Percentiles rank a stretch among this genome's conserved stretches.
These are phyloP conservation scores for Hydrotaea cyrtoneurina DNA, from an alignment of 2,888 invertebrate species.

Conservation along the genomic window DNA sequence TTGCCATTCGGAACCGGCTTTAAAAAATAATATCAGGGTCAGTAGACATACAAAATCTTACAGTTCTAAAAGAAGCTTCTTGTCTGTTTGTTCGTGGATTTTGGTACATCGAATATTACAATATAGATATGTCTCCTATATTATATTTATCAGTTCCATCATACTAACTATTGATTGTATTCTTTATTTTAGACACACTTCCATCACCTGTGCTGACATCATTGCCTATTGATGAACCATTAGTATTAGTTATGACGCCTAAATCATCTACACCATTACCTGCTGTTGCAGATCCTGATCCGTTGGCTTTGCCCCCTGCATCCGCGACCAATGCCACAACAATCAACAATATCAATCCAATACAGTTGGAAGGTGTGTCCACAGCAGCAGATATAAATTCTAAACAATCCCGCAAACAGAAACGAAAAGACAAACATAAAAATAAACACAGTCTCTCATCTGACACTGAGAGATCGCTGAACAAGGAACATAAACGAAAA, in stretches of 20 bases:
- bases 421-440: constrained; percentile 89
- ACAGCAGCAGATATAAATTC: constrained; percentile 69
- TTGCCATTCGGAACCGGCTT: no score
- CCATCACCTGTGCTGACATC: constrained; percentile 52
- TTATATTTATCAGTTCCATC: not conserved
- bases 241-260: constrained; percentile 63
- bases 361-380: constrained; percentile 71
- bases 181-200: constrained; percentile 45
- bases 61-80: no score
- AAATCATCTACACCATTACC: constrained; percentile 62
- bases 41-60: no score
- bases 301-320: constrained; percentile 67
- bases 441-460: constrained; percentile 83
- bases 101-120: no score
- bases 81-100: no score
- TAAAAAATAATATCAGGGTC: no score
- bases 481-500: constrained; percentile 90
- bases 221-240: constrained; percentile 64
- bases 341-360: constrained; percentile 63
- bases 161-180: no score
- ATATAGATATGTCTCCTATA: not conserved
- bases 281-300: constrained; percentile 63
- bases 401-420: constrained; percentile 83
- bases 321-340: constrained; percentile 37
- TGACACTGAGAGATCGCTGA: constrained; percentile 83